phyloP scores from a whole-genome alignment of 2,113 vertebrate species.

The Phaethornis superciliosus region DNA sequence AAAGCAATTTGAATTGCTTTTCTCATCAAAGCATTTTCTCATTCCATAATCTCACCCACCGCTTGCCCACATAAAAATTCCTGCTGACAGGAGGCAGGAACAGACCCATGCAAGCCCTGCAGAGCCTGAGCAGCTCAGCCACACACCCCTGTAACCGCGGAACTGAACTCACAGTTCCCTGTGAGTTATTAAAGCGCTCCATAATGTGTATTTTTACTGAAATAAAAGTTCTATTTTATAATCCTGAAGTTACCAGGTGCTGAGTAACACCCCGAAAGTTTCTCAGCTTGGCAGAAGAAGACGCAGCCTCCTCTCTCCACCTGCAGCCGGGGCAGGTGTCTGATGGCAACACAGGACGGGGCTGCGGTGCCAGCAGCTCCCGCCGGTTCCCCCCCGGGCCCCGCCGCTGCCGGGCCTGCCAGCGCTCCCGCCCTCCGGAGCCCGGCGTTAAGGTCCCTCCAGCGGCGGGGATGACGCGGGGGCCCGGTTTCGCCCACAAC shows the following conservation, averaged over 20 bases:
- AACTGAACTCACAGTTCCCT: not conserved
- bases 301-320: rapidly evolving
- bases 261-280: not conserved
- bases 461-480: not conserved
- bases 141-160: not conserved
- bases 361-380: too few species aligned
- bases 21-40: not conserved
- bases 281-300: not conserved
- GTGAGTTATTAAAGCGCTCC: rapidly evolving
- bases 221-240: not conserved
- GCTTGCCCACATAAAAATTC: not conserved
- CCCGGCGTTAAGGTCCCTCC: not conserved
- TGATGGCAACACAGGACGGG: rapidly evolving
- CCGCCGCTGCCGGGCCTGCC: rapidly evolving
- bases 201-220: not conserved
- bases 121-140: rapidly evolving
- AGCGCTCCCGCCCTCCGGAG: not conserved
- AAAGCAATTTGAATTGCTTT: too few species aligned
- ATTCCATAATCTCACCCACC: not conserved
- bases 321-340: rapidly evolving
- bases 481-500: not conserved
- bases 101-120: rapidly evolving
- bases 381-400: not conserved
- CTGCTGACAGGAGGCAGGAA: not conserved
- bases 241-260: rapidly evolving